phyloP scores from a whole-genome alignment of 2,113 vertebrate genomes.

The Zosterops pallidus region DNA sequence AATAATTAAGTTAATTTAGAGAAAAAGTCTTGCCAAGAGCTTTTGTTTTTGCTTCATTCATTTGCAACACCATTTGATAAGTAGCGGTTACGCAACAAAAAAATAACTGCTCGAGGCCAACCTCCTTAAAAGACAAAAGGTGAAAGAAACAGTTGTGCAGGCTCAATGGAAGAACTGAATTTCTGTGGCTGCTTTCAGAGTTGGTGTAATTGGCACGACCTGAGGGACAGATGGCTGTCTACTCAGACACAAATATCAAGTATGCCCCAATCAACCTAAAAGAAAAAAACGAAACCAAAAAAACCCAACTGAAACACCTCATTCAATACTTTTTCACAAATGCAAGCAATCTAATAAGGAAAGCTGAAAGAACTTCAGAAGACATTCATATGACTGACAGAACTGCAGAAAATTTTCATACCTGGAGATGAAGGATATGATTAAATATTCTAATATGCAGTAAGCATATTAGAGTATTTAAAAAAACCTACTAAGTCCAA shows the following conservation, averaged over 20 bases:
- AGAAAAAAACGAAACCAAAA: background rate
- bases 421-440: background rate
- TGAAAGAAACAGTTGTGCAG: constrained; percentile 18
- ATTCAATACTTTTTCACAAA: background rate
- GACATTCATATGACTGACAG: background rate
- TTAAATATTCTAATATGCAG: background rate
- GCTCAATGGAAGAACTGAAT: background rate
- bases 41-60: background rate
- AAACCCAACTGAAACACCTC: background rate
- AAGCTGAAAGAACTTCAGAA: background rate
- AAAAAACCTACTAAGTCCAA: background rate
- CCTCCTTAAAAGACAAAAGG: constrained; percentile 9
- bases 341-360: background rate
- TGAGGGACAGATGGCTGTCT: constrained; percentile 41
- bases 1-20: background rate
- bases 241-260: background rate
- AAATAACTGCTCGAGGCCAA: background rate
- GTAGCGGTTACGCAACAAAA: background rate
- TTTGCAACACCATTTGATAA: background rate
- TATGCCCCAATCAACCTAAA: background rate
- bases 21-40: background rate
- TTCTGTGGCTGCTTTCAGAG: constrained; percentile 16
- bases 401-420: background rate
- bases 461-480: background rate
- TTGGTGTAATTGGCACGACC: background rate